Conservation (phyloP, 2,888 invertebrate genomes). For the Cosmia trapezina region DNA sequence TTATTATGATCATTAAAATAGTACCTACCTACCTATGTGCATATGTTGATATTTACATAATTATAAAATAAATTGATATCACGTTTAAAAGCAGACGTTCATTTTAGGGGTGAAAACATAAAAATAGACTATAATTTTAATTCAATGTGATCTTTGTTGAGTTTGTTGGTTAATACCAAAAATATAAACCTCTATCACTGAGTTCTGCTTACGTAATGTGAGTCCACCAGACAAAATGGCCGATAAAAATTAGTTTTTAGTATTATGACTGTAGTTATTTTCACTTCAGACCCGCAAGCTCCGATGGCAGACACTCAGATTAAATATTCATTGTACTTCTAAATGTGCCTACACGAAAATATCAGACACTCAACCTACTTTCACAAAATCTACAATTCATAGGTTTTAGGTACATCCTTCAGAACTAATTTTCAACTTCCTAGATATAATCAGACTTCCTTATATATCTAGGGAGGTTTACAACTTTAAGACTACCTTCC, state of each 20-base stretch:
- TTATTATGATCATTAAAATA: not conserved
- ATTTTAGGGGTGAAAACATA: not conserved
- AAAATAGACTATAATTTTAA: not conserved
- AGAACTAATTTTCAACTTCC: not conserved
- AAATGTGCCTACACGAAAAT: conserved; percentile 1
- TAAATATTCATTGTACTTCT: conserved; percentile 14
- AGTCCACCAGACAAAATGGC: not conserved
- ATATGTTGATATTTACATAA: not conserved
- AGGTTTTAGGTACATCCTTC: not conserved
- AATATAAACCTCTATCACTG: not conserved
- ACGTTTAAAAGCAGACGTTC: not conserved
- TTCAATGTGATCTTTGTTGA: not conserved
- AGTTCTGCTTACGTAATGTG: not conserved
- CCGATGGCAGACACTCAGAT: not conserved
- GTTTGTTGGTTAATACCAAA: not conserved
- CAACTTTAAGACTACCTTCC: too few relatives aligned
- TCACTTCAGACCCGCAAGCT: conserved; percentile 1
- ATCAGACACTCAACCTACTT: not conserved
- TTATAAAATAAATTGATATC: not conserved
- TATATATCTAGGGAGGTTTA: too few relatives aligned
- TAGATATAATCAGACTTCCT: not conserved
- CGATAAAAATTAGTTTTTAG: conserved; percentile 20
- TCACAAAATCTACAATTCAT: not conserved
- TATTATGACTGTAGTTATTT: conserved; percentile 13
- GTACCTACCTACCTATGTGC: not conserved